Evolutionary conservation across 2,888 invertebrate genomes (phyloP).

Genomic region (Eupithecia dodoneata): DNA sequence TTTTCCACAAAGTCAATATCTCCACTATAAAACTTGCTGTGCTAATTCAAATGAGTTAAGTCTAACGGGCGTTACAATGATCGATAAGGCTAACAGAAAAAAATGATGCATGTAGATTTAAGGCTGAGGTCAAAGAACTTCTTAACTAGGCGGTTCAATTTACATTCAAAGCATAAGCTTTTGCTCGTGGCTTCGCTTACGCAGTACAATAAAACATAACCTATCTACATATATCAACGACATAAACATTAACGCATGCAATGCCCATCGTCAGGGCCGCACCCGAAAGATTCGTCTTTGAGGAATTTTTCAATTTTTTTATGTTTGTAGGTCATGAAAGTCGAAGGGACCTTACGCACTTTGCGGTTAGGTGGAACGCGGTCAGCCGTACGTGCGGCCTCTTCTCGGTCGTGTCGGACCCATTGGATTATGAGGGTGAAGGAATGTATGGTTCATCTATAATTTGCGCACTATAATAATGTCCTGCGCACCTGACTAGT

Average conservation of each 20-base stretch:
- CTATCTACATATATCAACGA: not conserved
- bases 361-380: too few relatives aligned
- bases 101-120: not conserved
- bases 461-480: too few relatives aligned
- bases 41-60: not conserved
- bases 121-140: not conserved
- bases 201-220: not conserved
- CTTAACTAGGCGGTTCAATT: not conserved
- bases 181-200: not conserved
- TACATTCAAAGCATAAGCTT: not conserved
- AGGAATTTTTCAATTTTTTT: too few relatives aligned
- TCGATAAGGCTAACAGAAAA: not conserved
- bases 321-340: too few relatives aligned
- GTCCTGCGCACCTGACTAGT: too few relatives aligned
- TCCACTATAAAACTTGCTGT: not conserved
- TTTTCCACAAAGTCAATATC: not conserved
- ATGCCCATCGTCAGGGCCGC: too few relatives aligned
- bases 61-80: not conserved
- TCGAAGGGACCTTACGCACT: too few relatives aligned
- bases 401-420: too few relatives aligned
- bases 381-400: too few relatives aligned
- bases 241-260: not conserved
- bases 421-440: too few relatives aligned
- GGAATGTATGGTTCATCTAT: too few relatives aligned
- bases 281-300: too few relatives aligned